A percentile compares a stretch with the other conserved stretches of the same genome.
Evolutionary conservation across 2,888 invertebrate species (phyloP).

Genomic region (Blastobasis adustella): DNA sequence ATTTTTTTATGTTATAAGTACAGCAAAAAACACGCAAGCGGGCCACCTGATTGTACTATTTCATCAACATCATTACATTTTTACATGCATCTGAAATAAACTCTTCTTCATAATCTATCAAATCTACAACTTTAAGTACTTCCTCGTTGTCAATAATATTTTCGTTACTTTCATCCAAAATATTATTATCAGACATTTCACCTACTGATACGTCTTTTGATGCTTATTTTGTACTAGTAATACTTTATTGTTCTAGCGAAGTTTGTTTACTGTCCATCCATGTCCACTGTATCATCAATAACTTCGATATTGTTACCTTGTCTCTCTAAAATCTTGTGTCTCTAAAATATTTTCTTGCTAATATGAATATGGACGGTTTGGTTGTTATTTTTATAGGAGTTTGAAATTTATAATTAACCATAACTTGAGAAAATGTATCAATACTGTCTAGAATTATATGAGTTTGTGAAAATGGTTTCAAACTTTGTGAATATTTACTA

Average conservation of each 20-base stretch:
- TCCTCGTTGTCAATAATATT: slow-evolving; percentile 7
- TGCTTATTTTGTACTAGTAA: slow-evolving; percentile 9
- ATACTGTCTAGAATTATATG: slow-evolving; percentile 85
- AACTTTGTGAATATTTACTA: slow-evolving; percentile 83
- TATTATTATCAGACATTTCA: slow-evolving; percentile 14
- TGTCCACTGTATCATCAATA: slow-evolving; percentile 6
- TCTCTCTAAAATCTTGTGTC: slow-evolving; percentile 73
- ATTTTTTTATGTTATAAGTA: slow-evolving; percentile 15
- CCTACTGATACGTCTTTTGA: slow-evolving; percentile 15
- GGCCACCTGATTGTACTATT: no score
- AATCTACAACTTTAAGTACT: slow-evolving; percentile 6
- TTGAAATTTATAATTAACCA: slow-evolving; percentile 84
- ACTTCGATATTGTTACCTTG: slow-evolving; percentile 8
- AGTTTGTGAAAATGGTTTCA: slow-evolving; percentile 81
- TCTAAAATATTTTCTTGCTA: slow-evolving; percentile 87
- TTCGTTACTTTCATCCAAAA: slow-evolving; percentile 12
- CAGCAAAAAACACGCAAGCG: slow-evolving; percentile 7
- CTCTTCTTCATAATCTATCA: slow-evolving; percentile 15
- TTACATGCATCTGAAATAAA: no score
- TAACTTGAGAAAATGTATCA: slow-evolving; percentile 88
- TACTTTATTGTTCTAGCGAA: no score
- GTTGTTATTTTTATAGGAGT: slow-evolving; percentile 88
- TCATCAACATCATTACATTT: slow-evolving; percentile 13
- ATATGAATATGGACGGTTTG: no score
- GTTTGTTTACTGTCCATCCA: slow-evolving; percentile 8